These are phyloP conservation scores for Crocallis elinguaria DNA, from an alignment of 2,888 invertebrate genomes.

Conservation along the genomic window DNA sequence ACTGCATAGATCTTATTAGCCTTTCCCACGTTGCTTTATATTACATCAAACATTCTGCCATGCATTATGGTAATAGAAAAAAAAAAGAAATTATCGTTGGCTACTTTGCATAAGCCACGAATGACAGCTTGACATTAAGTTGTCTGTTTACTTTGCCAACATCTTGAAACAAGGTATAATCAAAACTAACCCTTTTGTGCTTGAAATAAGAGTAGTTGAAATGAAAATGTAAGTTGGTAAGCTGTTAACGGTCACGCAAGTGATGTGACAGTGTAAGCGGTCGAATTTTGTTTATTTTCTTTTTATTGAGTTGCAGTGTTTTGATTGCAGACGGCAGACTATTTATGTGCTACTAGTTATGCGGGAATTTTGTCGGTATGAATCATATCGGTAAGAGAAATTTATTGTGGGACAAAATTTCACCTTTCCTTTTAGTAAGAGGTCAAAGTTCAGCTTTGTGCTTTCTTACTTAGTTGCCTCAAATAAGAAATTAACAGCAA, in stretches of 20 bases:
- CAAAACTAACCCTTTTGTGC: slow-evolving; percentile 27
- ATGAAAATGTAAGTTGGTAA: slow-evolving; percentile 32
- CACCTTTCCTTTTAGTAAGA: background rate
- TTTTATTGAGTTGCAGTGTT: slow-evolving; percentile 39
- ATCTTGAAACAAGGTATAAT: slow-evolving; percentile 19
- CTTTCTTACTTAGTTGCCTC: too few relatives aligned
- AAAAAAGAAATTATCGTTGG: slow-evolving; percentile 66
- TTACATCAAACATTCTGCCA: slow-evolving; percentile 68
- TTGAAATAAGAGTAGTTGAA: slow-evolving; percentile 33
- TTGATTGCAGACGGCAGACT: slow-evolving; percentile 35
- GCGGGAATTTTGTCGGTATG: slow-evolving; percentile 27
- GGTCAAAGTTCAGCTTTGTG: too few relatives aligned
- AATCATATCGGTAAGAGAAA: slow-evolving; percentile 6
- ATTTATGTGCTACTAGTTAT: slow-evolving; percentile 35
- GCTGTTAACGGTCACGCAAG: slow-evolving; percentile 58
- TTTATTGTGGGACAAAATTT: slow-evolving; percentile 10
- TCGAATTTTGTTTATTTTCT: slow-evolving; percentile 51
- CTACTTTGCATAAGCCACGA: slow-evolving; percentile 78
- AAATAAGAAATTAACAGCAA: too few relatives aligned
- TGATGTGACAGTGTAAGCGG: slow-evolving; percentile 56
- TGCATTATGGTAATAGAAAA: slow-evolving; percentile 75
- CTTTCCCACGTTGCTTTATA: slow-evolving; percentile 74
- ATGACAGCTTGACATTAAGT: slow-evolving; percentile 72
- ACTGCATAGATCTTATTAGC: slow-evolving; percentile 50
- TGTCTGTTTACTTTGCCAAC: slow-evolving; percentile 58